phyloP scores from a whole-genome alignment of 2,888 invertebrate species.

The Esperia sulphurella region DNA sequence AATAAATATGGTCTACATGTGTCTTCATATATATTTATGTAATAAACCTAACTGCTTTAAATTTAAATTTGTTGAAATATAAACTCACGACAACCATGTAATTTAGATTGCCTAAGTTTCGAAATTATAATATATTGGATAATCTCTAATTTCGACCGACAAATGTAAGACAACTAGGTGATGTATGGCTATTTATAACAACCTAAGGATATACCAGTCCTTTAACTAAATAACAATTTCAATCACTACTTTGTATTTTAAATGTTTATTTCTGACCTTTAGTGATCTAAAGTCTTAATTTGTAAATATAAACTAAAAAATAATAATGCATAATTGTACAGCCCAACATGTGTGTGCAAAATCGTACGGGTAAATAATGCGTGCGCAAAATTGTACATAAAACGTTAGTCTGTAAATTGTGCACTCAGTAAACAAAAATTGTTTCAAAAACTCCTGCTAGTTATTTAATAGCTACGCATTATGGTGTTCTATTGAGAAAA shows the following conservation, averaged over 20 bases:
- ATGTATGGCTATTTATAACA: conserved; percentile 1
- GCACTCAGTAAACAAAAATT: no score
- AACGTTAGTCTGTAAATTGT: neutral
- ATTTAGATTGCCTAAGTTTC: no score
- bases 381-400: no score
- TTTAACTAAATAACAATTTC: conserved; percentile 18
- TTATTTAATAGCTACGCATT: no score
- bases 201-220: conserved; percentile 15
- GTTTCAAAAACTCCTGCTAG: no score
- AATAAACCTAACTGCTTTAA: no score
- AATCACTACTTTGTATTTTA: neutral
- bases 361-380: no score
- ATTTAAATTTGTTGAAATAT: no score
- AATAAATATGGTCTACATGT: no score
- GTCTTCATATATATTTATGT: no score
- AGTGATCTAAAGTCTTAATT: neutral
- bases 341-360: neutral
- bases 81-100: no score
- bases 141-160: neutral
- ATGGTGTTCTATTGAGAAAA: no score
- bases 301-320: neutral
- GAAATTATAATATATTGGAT: neutral
- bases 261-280: neutral
- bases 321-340: neutral
- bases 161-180: neutral